phyloP scores from a whole-genome alignment of 2,113 vertebrate species.

The Haplochromis vanheusdeni region DNA sequence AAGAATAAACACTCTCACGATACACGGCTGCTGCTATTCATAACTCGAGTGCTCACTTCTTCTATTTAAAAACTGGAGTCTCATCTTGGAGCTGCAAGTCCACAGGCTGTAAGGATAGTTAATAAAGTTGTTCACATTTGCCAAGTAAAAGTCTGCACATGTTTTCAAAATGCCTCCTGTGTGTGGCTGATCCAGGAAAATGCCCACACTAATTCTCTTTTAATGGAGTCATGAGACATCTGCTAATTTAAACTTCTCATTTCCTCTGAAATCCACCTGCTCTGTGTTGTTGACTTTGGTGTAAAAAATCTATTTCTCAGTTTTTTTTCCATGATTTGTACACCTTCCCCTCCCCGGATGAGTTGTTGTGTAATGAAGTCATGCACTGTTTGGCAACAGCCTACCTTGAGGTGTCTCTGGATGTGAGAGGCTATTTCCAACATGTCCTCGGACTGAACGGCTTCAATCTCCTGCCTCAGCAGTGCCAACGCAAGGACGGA shows the following conservation, averaged over 20 bases:
- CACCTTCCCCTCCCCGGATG: neutral
- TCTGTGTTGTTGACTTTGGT: neutral
- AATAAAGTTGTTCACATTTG: neutral
- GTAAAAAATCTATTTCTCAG: neutral
- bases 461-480: slow-evolving; percentile 85
- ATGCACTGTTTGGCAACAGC: neutral
- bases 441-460: slow-evolving; percentile 81
- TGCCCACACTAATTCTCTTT: neutral
- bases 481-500: slow-evolving; percentile 93
- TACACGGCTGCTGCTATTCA: neutral
- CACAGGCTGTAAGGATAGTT: neutral
- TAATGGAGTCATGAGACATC: neutral
- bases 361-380: neutral
- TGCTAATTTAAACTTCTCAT: neutral
- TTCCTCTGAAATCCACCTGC: neutral
- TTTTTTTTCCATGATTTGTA: neutral
- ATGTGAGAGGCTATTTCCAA: slow-evolving; percentile 82
- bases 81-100: neutral
- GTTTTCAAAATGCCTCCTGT: neutral
- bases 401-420: slow-evolving; percentile 80
- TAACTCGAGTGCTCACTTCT: neutral
- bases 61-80: neutral
- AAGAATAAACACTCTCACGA: neutral
- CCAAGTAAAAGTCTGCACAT: neutral
- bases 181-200: neutral